phyloP scores from a whole-genome alignment of 2,113 vertebrate genomes.

The Ptychochromis oligacanthus region DNA sequence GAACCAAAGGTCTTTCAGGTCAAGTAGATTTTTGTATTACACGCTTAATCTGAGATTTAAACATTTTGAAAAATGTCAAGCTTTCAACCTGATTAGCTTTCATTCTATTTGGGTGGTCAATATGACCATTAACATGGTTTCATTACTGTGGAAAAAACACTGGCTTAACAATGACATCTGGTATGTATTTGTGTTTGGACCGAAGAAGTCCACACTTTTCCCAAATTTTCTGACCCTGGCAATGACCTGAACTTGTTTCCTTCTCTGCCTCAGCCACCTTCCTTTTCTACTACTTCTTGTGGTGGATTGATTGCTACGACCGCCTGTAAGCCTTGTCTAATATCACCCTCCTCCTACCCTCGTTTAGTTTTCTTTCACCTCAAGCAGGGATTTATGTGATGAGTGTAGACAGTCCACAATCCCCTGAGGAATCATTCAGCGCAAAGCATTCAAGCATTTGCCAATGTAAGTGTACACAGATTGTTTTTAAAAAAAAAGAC shows the following conservation, averaged over 20 bases:
- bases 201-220: neutral
- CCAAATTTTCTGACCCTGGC: neutral
- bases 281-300: conserved; percentile 60
- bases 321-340: conserved; percentile 22
- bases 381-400: conserved; percentile 41
- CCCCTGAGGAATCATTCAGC: conserved; percentile 73
- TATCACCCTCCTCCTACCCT: neutral
- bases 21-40: neutral
- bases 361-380: conserved; percentile 46
- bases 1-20: neutral
- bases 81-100: neutral
- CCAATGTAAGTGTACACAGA: conserved; percentile 79
- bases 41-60: neutral
- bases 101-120: neutral
- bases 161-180: neutral
- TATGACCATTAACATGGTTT: neutral
- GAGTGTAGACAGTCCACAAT: conserved; percentile 44
- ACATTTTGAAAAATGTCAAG: neutral
- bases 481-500: conserved; percentile 70
- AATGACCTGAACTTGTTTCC: neutral
- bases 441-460: conserved; percentile 78
- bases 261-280: conserved; percentile 71
- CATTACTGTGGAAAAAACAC: neutral
- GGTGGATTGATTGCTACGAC: conserved; percentile 43
- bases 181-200: neutral